These are phyloP conservation scores for Lutjanus campechanus DNA, from an alignment of 2,797 vertebrate genomes.

Conservation along the genomic window DNA sequence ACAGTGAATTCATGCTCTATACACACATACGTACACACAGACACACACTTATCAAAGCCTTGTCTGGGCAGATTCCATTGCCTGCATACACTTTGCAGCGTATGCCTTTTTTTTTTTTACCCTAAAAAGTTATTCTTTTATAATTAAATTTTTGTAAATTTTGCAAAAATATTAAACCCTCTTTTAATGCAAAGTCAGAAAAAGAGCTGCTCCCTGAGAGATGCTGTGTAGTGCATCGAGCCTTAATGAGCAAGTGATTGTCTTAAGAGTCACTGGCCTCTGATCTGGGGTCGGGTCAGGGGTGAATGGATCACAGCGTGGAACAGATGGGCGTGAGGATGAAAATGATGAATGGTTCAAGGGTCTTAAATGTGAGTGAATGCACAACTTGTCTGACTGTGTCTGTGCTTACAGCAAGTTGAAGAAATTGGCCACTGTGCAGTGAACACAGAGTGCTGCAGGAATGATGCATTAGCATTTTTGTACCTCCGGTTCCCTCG, in stretches of 20 bases:
- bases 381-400: conserved; percentile 2
- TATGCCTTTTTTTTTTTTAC: conserved; percentile 65
- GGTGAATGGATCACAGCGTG: conserved; percentile 35
- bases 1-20: conserved; percentile 82
- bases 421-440: conserved; percentile 70
- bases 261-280: conserved; percentile 88
- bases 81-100: conserved; percentile 68
- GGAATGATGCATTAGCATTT: too few species aligned
- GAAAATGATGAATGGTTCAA: conserved; percentile 8
- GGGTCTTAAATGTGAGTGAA: conserved; percentile 26
- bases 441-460: conserved; percentile 5
- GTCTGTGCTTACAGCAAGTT: conserved; percentile 7
- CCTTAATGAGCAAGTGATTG: conserved; percentile 92
- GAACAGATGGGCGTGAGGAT: conserved; percentile 16
- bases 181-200: conserved; percentile 85
- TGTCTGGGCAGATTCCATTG: conserved; percentile 89
- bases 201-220: conserved; percentile 97
- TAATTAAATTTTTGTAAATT: conserved; percentile 79
- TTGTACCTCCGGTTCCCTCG: too few species aligned
- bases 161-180: conserved; percentile 86
- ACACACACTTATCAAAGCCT: conserved; percentile 89
- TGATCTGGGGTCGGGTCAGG: conserved; percentile 66
- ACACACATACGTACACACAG: conserved; percentile 68
- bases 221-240: conserved; percentile 91
- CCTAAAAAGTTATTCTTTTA: conserved; percentile 78